A percentile compares a stretch with the other conserved stretches of the same genome.
These are phyloP conservation scores for Wasmannia auropunctata DNA, from an alignment of 1,140 invertebrate genomes.

Conservation along the genomic window DNA sequence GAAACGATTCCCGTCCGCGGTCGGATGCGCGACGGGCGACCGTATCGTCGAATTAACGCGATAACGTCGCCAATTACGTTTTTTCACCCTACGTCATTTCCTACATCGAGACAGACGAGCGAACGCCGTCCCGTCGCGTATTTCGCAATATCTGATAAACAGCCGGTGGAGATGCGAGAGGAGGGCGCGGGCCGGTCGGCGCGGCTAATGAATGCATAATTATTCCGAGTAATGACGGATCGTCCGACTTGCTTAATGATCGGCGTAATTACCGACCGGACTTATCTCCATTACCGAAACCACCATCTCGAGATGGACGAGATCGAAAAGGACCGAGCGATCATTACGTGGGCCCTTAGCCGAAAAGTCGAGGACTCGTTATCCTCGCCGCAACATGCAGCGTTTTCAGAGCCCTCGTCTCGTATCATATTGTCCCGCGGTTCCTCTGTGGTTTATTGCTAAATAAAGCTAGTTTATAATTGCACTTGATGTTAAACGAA, in stretches of 20 bases:
- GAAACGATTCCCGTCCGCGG: neutral
- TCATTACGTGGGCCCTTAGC: neutral
- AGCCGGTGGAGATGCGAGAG: slow-evolving; percentile 6
- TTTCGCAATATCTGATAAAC: slow-evolving; percentile 54
- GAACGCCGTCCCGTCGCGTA: neutral
- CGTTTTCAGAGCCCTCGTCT: neutral
- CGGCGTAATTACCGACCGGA: slow-evolving; percentile 43
- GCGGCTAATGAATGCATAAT: slow-evolving; percentile 51
- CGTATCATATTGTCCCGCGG: neutral
- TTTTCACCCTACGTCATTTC: slow-evolving; percentile 37
- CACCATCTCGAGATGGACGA: neutral
- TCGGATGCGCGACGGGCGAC: neutral
- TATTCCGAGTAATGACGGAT: slow-evolving; percentile 19
- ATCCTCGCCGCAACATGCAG: neutral
- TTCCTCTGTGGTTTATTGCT: neutral
- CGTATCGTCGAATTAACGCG: slow-evolving; percentile 45
- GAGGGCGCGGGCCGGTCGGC: neutral
- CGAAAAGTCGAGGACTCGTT: neutral
- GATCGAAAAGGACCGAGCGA: neutral
- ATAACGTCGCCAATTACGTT: slow-evolving; percentile 46
- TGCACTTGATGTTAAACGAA: neutral
- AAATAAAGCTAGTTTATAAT: neutral
- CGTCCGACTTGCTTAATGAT: slow-evolving; percentile 58
- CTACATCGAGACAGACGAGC: neutral
- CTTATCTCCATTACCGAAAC: slow-evolving; percentile 37